These are phyloP conservation scores for Corythornis madagascariensis DNA, from an alignment of 2,113 vertebrate species.

Conservation along the genomic window DNA sequence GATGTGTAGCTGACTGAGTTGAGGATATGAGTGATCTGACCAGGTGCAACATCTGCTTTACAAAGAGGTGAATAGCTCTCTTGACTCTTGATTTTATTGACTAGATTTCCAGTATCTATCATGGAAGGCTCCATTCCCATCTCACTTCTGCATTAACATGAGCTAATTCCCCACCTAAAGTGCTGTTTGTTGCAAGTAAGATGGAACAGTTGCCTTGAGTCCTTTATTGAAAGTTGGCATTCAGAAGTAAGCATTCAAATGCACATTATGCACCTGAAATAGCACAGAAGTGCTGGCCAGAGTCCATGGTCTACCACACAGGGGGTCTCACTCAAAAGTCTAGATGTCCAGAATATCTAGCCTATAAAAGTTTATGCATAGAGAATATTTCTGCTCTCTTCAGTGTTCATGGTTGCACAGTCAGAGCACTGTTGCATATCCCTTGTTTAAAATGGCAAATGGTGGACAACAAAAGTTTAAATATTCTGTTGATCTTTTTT, in stretches of 20 bases:
- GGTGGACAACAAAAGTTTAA: neutral
- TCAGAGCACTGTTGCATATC: neutral
- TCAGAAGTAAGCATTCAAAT: neutral
- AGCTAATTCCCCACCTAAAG: neutral
- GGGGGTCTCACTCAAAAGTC: neutral
- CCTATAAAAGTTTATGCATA: neutral
- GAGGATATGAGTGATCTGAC: neutral
- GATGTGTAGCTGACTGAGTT: neutral
- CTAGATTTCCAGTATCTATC: neutral
- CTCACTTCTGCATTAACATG: neutral
- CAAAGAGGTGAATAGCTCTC: neutral
- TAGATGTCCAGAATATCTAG: neutral
- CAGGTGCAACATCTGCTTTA: neutral
- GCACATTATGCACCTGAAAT: neutral
- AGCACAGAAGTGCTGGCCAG: neutral
- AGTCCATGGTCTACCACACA: neutral
- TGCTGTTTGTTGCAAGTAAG: neutral
- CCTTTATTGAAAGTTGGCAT: neutral
- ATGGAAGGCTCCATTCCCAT: neutral
- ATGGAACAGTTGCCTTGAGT: neutral
- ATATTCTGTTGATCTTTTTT: neutral
- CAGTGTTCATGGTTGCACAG: neutral
- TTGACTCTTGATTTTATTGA: neutral
- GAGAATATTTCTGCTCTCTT: neutral
- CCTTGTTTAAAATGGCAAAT: neutral